A percentile compares a stretch with the other conserved stretches of the same genome.
Conservation (phyloP, 2,888 invertebrate genomes). For the Phasia obesa region DNA sequence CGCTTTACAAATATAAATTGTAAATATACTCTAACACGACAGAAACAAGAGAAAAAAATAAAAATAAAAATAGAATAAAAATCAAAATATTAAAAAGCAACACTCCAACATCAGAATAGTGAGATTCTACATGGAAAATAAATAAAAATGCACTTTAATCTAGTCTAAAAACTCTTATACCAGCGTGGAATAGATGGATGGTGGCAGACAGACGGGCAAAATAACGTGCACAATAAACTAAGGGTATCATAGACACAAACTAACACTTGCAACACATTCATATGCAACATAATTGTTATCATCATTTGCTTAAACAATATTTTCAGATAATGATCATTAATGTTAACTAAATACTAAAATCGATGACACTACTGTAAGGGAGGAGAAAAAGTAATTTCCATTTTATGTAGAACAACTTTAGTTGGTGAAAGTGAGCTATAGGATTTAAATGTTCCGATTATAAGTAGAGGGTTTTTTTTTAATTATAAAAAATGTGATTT, state of each 20-base stretch:
- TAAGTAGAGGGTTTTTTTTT: too few relatives aligned
- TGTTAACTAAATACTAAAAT: background rate
- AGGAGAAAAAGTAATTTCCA: background rate
- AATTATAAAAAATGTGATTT: too few relatives aligned
- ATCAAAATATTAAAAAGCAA: constrained; percentile 34
- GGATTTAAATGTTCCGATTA: too few relatives aligned
- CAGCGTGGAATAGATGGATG: background rate
- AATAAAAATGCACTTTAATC: constrained; percentile 25
- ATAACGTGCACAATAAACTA: background rate
- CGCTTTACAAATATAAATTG: constrained; percentile 45
- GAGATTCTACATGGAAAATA: constrained; percentile 31
- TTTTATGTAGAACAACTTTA: too few relatives aligned
- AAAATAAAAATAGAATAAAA: constrained; percentile 8
- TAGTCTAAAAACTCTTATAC: constrained; percentile 21
- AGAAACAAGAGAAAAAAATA: background rate
- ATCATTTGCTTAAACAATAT: constrained; percentile 1
- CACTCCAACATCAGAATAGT: constrained; percentile 17
- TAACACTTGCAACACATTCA: background rate
- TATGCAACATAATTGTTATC: constrained; percentile 6
- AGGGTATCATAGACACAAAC: constrained; percentile 10
- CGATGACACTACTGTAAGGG: too few relatives aligned
- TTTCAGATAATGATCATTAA: constrained; percentile 30
- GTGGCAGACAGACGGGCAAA: background rate
- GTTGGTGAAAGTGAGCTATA: too few relatives aligned
- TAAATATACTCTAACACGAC: constrained; percentile 9